Base-by-base conservation (phyloP, 2,888 invertebrate species). In the Epinotia nisella region DNA sequence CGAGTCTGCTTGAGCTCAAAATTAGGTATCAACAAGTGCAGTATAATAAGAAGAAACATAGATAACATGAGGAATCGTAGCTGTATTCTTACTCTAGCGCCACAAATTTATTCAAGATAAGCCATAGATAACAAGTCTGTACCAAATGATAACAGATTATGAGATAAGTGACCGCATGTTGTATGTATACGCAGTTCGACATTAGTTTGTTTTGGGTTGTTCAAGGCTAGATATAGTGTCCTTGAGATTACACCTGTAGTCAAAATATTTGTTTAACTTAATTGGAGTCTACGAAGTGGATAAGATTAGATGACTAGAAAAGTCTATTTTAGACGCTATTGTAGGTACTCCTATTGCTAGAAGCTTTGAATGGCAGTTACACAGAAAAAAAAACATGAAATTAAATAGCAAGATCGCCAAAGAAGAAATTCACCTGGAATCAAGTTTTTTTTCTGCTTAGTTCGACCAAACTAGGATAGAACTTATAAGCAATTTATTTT, bases 91-190 rank as follows among this genome's bases (percentile, higher is more conserved):
- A 3, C 45, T 39, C 13, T 68, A 68, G 58, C 29, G 39, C 51
- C 71, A 53, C 29, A 66, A 17, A 11, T 72, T 69, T 69, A 39
- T 29, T 7, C 24, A 21, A 24, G 69, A 73, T 73, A 73, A 69
- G 69, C 56, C 29, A 21, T 65, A 66, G 71, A 75, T 75, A 73
- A 59, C 56, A 29, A 13, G 35, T 58, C 58, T 39, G 62, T 62
- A 69, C 72, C 51, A 58, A 35, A 39, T 45, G 70, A 75, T 72
- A 75, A 66, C 51, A 67, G 70, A 75, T 75, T 72, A 70, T 11
- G 35, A 72, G 72, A 69, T 73, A 64, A 68, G 62, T 62, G 49
- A 58, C 62, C 56, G 62, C 21, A 51, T 41, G 29, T 53, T 65
- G 3, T 51, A 45, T 59, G 29, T 19, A 19, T 45, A 24, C 10